Percentiles rank a stretch among this genome's conserved stretches.
Evolutionary conservation across 2,888 invertebrate species (phyloP).

Genomic region (Ophioninae sp.): DNA sequence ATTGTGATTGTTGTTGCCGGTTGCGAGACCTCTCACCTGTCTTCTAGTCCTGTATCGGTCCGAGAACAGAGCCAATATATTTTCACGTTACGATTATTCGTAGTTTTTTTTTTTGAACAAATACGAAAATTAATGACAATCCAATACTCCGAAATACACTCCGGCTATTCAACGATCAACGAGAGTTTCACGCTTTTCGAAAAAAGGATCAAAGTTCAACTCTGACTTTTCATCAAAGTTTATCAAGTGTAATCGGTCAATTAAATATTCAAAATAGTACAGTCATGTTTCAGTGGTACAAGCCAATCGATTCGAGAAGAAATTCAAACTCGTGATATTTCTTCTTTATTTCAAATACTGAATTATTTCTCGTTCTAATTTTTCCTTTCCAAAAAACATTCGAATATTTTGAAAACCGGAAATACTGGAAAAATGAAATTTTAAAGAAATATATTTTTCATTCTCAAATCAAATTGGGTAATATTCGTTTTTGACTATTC

Average conservation of each 20-base stretch:
- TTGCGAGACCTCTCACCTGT: conserved; percentile 77
- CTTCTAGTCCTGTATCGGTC: conserved; percentile 76
- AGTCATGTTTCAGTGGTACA: too few species aligned
- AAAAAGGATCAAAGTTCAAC: too few species aligned
- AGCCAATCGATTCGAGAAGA: background rate
- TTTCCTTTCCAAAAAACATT: background rate
- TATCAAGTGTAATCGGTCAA: too few species aligned
- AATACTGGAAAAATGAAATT: background rate
- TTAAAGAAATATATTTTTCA: background rate
- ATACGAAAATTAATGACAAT: conserved; percentile 6
- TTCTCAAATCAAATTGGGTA: background rate
- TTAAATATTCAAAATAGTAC: too few species aligned
- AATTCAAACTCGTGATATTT: background rate
- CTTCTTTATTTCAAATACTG: background rate
- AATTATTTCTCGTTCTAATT: background rate
- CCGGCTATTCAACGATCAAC: conserved; percentile 39
- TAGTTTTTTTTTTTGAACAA: background rate
- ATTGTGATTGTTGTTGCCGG: conserved; percentile 80
- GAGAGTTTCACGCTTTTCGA: conserved; percentile 17
- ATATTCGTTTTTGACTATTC: background rate
- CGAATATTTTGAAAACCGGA: too few species aligned
- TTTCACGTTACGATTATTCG: conserved; percentile 64
- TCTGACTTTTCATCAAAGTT: too few species aligned
- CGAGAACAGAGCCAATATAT: conserved; percentile 70
- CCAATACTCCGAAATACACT: conserved; percentile 20